Base-by-base conservation (phyloP, 64 coral and sea anemone genomes). In the Pachyseris speciosa region DNA sequence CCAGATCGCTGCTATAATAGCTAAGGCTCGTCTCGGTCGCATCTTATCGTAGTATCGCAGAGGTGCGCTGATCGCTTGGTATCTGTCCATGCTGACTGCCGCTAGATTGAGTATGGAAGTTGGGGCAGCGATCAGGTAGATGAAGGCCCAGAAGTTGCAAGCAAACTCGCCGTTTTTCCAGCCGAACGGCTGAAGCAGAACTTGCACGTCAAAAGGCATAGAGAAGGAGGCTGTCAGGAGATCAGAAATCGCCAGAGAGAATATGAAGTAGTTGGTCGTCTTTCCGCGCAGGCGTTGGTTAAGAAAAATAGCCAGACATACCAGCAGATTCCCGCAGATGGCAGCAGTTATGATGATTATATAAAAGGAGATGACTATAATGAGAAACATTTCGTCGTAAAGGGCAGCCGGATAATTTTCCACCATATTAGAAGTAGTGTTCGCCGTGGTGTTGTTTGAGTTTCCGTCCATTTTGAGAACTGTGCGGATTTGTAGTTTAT, bases 61-160 rank as follows among this genome's bases (percentile, higher is more conserved):
- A 2, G 97, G 97, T 5, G 75, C 69, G 22, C 93, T 85, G 20
- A 99, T 95, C 1, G 90, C 86, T 25, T 85, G 78, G 57, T 93
- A 99, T 22, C 97, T 39, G 65, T 99, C 97, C 4, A 95, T 58
- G n/a, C 93, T 95, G 12, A 99, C 94, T 0, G 97, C 97, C 86
- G 93, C 69, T 2, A 99, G 74, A 69, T 94, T 99, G 15, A 99
- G 48, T 24, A 95, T 89, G 17, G 97, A 99, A 5, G 97, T 89
- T 7, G 97, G 94, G 4, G 93, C 94, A 12, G 87, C 87, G 7
- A 99, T 90, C 7, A 99, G 67, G 50, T 99, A 99, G 42, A 93
- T 84, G 7, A 91, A 95, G 1, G 86, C 86, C 71, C 89, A 95
- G 12, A 99, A 84, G 7, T 64, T 78, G 61, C 97, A 99, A 11